These are phyloP conservation scores for Erebia aethiops DNA, from an alignment of 2,888 invertebrate genomes.

Conservation along the genomic window DNA sequence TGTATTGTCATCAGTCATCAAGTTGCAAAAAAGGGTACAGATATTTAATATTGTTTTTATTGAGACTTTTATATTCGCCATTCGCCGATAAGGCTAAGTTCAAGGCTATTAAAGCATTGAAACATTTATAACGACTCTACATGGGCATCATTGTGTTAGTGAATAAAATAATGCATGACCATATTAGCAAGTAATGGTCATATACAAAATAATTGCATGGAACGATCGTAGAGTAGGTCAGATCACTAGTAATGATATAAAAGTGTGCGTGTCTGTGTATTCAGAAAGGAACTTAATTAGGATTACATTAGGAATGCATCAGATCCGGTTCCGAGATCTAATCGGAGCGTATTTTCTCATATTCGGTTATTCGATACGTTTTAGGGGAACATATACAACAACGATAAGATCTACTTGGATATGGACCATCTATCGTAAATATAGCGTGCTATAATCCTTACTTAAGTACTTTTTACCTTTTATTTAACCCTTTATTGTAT, in stretches of 20 bases:
- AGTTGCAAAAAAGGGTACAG: slow-evolving; percentile 1
- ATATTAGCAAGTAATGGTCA: slow-evolving; percentile 14
- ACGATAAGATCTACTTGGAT: neutral
- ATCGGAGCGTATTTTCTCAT: too few relatives aligned
- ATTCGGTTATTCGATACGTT: too few relatives aligned
- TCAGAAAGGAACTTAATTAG: too few relatives aligned
- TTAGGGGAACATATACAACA: too few relatives aligned
- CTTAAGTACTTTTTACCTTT: neutral
- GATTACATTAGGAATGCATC: too few relatives aligned
- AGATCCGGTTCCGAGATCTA: too few relatives aligned
- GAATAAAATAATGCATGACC: slow-evolving; percentile 20
- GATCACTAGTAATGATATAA: neutral
- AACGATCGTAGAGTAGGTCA: neutral
- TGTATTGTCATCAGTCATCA: neutral
- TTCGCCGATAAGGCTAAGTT: slow-evolving; percentile 18
- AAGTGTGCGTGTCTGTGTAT: too few relatives aligned
- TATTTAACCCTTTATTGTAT: too few relatives aligned
- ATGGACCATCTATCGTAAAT: neutral
- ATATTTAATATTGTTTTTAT: slow-evolving; percentile 8
- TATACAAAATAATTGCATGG: neutral
- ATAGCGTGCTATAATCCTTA: neutral
- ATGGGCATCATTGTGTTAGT: slow-evolving; percentile 21
- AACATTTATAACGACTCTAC: slow-evolving; percentile 7
- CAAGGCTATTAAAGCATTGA: slow-evolving; percentile 20
- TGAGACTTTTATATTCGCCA: slow-evolving; percentile 1